Base-by-base conservation (phyloP, 2,797 vertebrate genomes). In the Darevskia nairensis region DNA sequence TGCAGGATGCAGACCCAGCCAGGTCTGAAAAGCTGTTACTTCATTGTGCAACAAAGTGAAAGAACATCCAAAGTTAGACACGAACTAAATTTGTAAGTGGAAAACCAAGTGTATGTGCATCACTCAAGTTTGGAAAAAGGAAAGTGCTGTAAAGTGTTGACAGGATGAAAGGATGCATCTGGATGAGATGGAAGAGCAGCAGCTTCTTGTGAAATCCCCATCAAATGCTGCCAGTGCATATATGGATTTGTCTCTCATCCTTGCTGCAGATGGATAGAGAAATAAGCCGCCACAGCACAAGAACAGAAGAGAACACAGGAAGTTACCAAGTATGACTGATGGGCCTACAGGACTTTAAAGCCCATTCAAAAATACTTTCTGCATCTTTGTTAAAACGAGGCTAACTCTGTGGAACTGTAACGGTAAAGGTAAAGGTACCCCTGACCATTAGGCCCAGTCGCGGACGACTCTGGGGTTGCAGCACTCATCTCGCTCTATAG, bases 31-130 rank as follows among this genome's bases (percentile, higher is more conserved):
- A 88, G 78, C 86, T 91, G 66, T 85, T 90, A 80, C 17, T 84
- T 90, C 0, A 0, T 75, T 89, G 68, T 71, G 78, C 0, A 0
- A 69, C 39, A 93, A 90, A 55, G 82, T 71, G 89, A 77, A 23
- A 85, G 87, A 32, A 89, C 84, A 89, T 82, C 15, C 10, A 86
- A 68, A 55, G 83, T 89, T 88, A 89, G 0, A 3, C 90, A 64
- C 69, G 76, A 92, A 91, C 88, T 87, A 92, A 92, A 94, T 86
- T 82, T 74, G 71, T 82, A 92, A 80, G 80, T 83, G 78, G 85
- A 93, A 92, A 92, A 92, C 68, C 59, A 32, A 85, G 41, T 25
- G 55, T 55, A 55, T 0, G 3, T 44, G 86, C 89, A 93, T 91
- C 82, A 86, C 55, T 79, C 50, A 75, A 80, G 74, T 88, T 1